Conservation (phyloP, 1,140 invertebrate species). For the Trinorchestia longiramus region DNA sequence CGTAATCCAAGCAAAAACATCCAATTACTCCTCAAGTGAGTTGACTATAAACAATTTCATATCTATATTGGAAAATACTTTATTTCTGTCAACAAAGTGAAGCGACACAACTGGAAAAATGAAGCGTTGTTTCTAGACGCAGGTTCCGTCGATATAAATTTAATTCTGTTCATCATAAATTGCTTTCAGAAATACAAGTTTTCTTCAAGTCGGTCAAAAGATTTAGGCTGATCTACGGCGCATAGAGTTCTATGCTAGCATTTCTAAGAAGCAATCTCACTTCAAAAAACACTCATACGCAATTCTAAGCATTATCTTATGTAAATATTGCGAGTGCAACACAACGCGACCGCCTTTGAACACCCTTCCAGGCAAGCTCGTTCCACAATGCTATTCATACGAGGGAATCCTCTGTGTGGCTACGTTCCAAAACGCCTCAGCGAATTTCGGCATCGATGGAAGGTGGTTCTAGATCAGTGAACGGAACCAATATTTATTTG, state of each 20-base stretch:
- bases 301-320: conserved; percentile 53
- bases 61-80: not conserved
- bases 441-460: not conserved
- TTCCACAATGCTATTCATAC: conserved; percentile 26
- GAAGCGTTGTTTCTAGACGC: not conserved
- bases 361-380: not conserved
- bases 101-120: not conserved
- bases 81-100: not conserved
- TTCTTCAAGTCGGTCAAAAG: not conserved
- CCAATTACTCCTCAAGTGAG: not conserved
- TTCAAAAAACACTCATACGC: conserved; percentile 47
- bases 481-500: conserved; percentile 46
- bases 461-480: conserved; percentile 17
- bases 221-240: not conserved
- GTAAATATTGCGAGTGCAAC: conserved; percentile 37
- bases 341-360: not conserved
- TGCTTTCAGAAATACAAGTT: not conserved
- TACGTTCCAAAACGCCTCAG: not conserved
- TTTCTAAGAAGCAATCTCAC: conserved; percentile 53
- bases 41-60: not conserved
- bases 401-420: not conserved
- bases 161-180: conserved; percentile 16
- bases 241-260: conserved; percentile 19
- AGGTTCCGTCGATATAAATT: not conserved
- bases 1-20: not conserved